Evolutionary conservation across 2,797 vertebrate genomes (phyloP), one percentile per base, ranked within the genome.

Genomic region (Microchirus variegatus): DNA sequence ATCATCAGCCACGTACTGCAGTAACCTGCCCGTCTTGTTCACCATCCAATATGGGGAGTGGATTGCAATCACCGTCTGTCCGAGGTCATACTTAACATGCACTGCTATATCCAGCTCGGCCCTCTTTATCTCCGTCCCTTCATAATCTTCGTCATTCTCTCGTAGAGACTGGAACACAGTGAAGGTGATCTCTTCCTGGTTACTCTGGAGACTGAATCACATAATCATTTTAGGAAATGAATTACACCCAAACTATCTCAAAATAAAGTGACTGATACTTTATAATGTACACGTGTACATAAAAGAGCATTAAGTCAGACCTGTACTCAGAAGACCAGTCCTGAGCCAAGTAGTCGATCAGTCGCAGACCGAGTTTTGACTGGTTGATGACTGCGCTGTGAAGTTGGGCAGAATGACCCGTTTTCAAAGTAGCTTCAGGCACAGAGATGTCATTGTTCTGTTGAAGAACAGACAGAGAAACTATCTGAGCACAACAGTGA

Each of bases 31-130:
- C 0, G 98, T 99, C 89, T 98, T 98, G 89, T 99, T 99, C 67
- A 98, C 91, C 98, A 99, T 98, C 98, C 98, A 99, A 53, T 99
- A 99, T 0, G 98, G 96, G 49, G 96, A 96, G 75, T 98, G 95
- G 82, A 99, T 86, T 22, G 94, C 94, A 65, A 97, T 73, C 73
- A 94, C 70, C 5, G 92, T 90, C 85, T 97, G 95, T 43, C 96
- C 96, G 37, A 70, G 86, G 48, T 93, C 93, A 16, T 95, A 96
- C 60, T 93, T 94, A 63, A 97, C 87, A 0, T 97, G 96, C 31
- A 99, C 83, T 10, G 95, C 97, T 77, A 99, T 96, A 79, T 98
- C 96, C 64, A 99, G 84, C 73, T 98, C 95, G 5, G 91, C 83
- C 63, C 86, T 93, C 65, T 92, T 94, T 58, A 89, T 62, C 59